A percentile compares a stretch with the other conserved stretches of the same genome.
phyloP scores from a whole-genome alignment of 2,888 invertebrate genomes.

The Beris chalybata region DNA sequence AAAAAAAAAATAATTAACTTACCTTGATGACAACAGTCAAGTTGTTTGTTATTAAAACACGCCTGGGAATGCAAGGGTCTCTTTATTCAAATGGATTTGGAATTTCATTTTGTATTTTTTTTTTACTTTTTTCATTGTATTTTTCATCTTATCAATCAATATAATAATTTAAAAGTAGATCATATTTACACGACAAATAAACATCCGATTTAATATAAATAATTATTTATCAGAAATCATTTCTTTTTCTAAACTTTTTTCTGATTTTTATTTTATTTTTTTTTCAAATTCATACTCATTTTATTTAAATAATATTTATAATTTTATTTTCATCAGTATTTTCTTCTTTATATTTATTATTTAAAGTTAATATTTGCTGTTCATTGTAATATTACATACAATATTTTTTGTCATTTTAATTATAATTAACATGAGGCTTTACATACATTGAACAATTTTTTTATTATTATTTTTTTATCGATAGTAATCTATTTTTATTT shows the following conservation, averaged over 20 bases:
- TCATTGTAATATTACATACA: slow-evolving; percentile 8
- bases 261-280: neutral
- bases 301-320: slow-evolving; percentile 34
- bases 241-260: neutral
- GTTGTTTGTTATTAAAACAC: no score
- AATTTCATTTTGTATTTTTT: no score
- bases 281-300: slow-evolving; percentile 28
- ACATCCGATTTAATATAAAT: no score
- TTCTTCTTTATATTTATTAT: slow-evolving; percentile 40
- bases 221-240: slow-evolving; percentile 1
- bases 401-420: slow-evolving; percentile 1
- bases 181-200: no score
- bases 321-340: slow-evolving; percentile 38
- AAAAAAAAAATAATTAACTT: no score
- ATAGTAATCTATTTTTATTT: slow-evolving; percentile 6
- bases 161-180: no score
- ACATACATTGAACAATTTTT: slow-evolving; percentile 4
- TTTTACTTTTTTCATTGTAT: no score
- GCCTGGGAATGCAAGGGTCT: no score
- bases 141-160: no score
- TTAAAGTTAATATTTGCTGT: slow-evolving; percentile 34
- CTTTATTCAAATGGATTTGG: no score
- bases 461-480: neutral
- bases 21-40: no score
- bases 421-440: neutral